phyloP scores from a whole-genome alignment of 2,113 vertebrate species.

The Amphiprion percula region DNA sequence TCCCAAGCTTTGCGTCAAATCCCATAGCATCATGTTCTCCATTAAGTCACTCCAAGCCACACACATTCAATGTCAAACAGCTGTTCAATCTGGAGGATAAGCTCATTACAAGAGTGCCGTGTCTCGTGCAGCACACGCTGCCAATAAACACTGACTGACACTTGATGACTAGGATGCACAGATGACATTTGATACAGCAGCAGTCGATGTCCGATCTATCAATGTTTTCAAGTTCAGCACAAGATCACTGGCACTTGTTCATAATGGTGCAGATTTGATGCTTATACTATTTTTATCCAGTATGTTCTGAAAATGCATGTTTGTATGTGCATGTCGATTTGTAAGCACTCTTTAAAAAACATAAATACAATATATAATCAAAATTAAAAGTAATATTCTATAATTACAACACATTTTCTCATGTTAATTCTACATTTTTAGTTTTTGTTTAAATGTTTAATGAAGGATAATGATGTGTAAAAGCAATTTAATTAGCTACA shows the following conservation, averaged over 20 bases:
- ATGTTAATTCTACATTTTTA: too few species aligned
- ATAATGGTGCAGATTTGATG: not conserved
- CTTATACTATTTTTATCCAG: not conserved
- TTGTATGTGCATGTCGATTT: not conserved
- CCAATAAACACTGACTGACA: slow-evolving; percentile 43
- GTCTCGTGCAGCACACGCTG: slow-evolving; percentile 2
- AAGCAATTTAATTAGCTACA: too few species aligned
- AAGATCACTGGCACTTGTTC: not conserved
- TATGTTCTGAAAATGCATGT: not conserved
- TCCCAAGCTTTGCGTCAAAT: slow-evolving; percentile 8
- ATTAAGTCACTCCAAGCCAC: slow-evolving; percentile 24
- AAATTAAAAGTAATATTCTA: too few species aligned
- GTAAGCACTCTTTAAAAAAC: too few species aligned
- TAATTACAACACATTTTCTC: too few species aligned
- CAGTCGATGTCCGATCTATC: slow-evolving; percentile 9
- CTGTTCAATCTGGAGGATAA: slow-evolving; percentile 42
- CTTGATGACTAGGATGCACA: slow-evolving; percentile 11
- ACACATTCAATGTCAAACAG: slow-evolving; percentile 50
- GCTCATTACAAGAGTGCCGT: slow-evolving; percentile 56
- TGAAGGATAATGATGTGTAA: too few species aligned
- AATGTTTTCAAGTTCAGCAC: slow-evolving; percentile 5
- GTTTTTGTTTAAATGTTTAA: too few species aligned
- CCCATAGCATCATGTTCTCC: slow-evolving; percentile 34
- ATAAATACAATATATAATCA: too few species aligned
- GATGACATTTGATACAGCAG: slow-evolving; percentile 8